phyloP scores from a whole-genome alignment of 2,113 vertebrate species.

The Crotophaga sulcirostris region DNA sequence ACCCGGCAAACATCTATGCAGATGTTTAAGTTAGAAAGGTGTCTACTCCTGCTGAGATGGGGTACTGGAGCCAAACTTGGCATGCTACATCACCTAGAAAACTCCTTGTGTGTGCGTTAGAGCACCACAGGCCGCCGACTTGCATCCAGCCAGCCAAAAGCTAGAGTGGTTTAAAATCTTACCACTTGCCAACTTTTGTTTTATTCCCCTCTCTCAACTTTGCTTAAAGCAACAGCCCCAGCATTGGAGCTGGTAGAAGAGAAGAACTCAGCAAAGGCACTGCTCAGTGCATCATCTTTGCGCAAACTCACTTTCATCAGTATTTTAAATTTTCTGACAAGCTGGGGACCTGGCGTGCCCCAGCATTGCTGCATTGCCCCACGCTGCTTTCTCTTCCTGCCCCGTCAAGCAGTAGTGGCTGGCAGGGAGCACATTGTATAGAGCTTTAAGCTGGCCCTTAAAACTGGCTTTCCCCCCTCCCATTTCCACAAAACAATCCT shows the following conservation, averaged over 20 bases:
- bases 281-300: rapidly evolving
- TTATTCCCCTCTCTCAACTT: not conserved
- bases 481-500: not conserved
- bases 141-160: rapidly evolving
- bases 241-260: not conserved
- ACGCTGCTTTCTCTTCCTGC: rapidly evolving
- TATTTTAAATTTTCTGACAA: not conserved
- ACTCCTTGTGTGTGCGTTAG: rapidly evolving
- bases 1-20: not conserved
- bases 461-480: rapidly evolving
- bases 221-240: not conserved
- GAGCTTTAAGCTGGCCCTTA: not conserved
- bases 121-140: not conserved
- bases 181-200: not conserved
- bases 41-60: not conserved
- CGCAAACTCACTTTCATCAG: not conserved
- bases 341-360: not conserved
- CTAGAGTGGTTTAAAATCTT: not conserved
- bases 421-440: rapidly evolving
- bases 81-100: not conserved
- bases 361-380: rapidly evolving
- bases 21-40: not conserved
- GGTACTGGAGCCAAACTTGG: not conserved
- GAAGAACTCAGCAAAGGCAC: not conserved
- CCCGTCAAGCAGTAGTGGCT: not conserved